Conservation (phyloP, 2,888 invertebrate genomes). For the Hipparchia semele region DNA sequence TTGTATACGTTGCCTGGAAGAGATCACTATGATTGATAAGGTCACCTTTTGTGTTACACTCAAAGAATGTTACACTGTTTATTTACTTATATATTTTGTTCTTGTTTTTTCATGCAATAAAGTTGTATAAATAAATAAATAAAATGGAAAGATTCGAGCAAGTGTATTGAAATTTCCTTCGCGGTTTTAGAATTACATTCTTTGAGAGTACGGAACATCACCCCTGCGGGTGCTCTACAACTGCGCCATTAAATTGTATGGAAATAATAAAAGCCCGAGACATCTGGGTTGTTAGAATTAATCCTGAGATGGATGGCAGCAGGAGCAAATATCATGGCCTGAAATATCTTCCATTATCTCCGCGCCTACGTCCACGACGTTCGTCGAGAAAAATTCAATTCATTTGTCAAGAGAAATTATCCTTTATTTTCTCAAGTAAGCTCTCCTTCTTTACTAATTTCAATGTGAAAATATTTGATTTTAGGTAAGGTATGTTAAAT, state of each 20-base stretch:
- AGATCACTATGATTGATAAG: too few relatives aligned
- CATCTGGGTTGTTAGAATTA: not conserved
- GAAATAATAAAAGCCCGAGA: not conserved
- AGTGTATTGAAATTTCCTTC: not conserved
- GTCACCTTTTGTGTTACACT: too few relatives aligned
- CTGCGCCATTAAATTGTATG: not conserved
- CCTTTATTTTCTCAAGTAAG: not conserved
- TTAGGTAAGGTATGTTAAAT: too few relatives aligned
- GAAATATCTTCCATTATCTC: not conserved
- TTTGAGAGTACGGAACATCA: not conserved
- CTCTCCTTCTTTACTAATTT: too few relatives aligned
- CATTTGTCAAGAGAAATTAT: not conserved
- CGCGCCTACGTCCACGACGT: not conserved
- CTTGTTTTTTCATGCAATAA: too few relatives aligned
- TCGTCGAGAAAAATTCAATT: not conserved
- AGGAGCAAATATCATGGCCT: not conserved
- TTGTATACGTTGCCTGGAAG: too few relatives aligned
- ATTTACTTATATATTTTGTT: too few relatives aligned
- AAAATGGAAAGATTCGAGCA: not conserved
- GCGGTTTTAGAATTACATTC: not conserved
- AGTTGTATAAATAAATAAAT: too few relatives aligned
- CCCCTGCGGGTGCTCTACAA: not conserved
- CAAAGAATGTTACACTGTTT: too few relatives aligned
- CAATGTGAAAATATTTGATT: too few relatives aligned
- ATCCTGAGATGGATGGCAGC: constrained; percentile 6